phyloP scores from a whole-genome alignment of 2,113 vertebrate species.

The Colistium nudipinnis region DNA sequence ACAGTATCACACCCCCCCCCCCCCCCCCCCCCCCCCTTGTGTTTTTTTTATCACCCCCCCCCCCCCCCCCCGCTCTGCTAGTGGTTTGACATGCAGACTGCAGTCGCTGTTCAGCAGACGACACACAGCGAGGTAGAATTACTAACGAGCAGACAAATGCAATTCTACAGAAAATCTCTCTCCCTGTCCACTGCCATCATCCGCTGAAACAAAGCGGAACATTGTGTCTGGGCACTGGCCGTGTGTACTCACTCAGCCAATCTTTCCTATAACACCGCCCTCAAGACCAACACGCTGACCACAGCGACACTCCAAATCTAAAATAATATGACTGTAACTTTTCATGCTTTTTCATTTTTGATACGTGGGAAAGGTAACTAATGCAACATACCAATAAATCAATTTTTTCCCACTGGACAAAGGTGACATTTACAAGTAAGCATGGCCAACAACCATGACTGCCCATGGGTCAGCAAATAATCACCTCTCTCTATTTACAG shows the following conservation, averaged over 20 bases:
- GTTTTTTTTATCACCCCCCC: too few species aligned
- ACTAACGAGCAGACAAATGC: conserved; percentile 45
- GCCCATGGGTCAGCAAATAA: background rate
- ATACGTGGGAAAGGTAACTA: background rate
- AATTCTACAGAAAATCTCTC: conserved; percentile 39
- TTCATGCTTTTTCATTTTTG: conserved; percentile 17
- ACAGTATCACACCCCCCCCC: conserved; percentile 9
- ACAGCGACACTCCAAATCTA: conserved; percentile 36
- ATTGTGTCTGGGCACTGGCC: conserved; percentile 52
- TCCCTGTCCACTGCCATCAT: conserved; percentile 34
- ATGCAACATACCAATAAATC: conserved; percentile 15
- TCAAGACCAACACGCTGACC: conserved; percentile 56
- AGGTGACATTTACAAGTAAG: conserved; percentile 33
- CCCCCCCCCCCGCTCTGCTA: background rate
- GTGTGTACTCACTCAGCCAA: conserved; percentile 26
- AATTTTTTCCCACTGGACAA: conserved; percentile 21
- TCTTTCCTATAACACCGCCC: conserved; percentile 35
- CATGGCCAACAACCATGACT: background rate
- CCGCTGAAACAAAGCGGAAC: conserved; percentile 49
- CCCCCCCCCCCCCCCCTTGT: too few species aligned
- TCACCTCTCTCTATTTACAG: conserved; percentile 1
- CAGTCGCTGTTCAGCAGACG: conserved; percentile 45
- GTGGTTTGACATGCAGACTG: conserved; percentile 41
- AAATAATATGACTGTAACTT: conserved; percentile 29
- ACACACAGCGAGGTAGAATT: conserved; percentile 55